Base-by-base conservation (phyloP, 2,113 vertebrate genomes). In the Agelaius phoeniceus region DNA sequence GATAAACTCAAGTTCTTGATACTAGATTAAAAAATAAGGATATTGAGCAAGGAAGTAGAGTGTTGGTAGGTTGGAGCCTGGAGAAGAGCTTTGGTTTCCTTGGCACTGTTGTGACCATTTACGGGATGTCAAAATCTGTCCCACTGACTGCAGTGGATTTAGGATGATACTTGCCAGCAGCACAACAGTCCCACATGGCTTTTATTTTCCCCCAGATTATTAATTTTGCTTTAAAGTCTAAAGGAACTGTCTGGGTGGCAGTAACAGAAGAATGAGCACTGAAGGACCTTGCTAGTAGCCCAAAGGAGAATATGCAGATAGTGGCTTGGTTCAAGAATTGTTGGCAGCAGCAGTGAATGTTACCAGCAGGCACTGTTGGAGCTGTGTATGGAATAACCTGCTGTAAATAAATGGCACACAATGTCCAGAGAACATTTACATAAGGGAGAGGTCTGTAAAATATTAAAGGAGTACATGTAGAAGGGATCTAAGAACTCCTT, bases 391-490 rank as follows among this genome's bases (percentile, higher is more conserved):
- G 91, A 91, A 84, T 41, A 89, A 94, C 84, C 41, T 93, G 76
- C 58, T 41, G 5, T 67, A 72, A 87, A 73, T 51, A 72, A 66
- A 57, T 1, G 7, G 28, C 67, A 89, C 76, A 62, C 68, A 79
- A 37, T 46, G n/a, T 62, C 37, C 41, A 49, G 15, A 54, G 86
- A 67, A 5, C 78, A 43, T 67, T 87, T 88, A 49, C 57, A 28
- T 78, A 27, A 67, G 31, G 89, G 54, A 92, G 16, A 88, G 0
- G 18, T 95, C 83, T 94, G 43, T 72, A 93, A 86, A 55, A 75
- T 72, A 91, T 80, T 88, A 55, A 96, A 94, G 79, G 79, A 77
- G 81, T 78, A 92, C 72, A 72, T 87, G 41, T 66, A 85, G 67
- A 67, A 71, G 86, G 83, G 30, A 54, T 27, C 33, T 15, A 54